Evolutionary conservation across 1,140 invertebrate species (phyloP), one percentile per base, ranked within the genome.

Genomic region (Drosophila albomicans): DNA sequence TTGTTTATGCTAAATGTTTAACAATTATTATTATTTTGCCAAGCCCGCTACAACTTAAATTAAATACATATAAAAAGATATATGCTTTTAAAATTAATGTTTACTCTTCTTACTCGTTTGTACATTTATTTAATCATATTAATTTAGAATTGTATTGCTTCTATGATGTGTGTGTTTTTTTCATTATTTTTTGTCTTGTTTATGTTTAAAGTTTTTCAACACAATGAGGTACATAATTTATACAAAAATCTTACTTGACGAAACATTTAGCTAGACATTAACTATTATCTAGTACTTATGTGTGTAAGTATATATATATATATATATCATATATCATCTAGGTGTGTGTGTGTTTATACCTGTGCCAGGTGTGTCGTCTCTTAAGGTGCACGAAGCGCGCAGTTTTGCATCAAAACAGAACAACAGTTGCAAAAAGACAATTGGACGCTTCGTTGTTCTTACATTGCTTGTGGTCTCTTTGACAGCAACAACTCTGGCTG

Each of bases 341-440:
- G 4, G 7, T 51, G 20, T 25, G 20, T 20, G 20, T 25, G 20
- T 25, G 43, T 46, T 59, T 78, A 45, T 85, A 85, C 66, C 81
- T 75, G 81, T 81, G 82, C 82, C 81, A 85, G 68, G 79, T 25
- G 20, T 25, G 20, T 25, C 20, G 58, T 64, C 69, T 25, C 20
- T 25, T 74, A 63, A 48, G 41, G 49, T 78, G 84, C 74, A 68
- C 61, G 69, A 77, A 80, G 71, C 25, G 56, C 79, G 82, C 85
- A 82, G 51, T 43, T 71, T 85, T 92, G 81, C 91, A 92, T 91
- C 91, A 90, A 91, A 88, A 91, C 90, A 87, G 89, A 92, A 92
- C 91, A 92, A 92, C 91, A 92, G 91, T 91, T 92, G 91, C 91
- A 92, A 84, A 92, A 92, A 92, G 91, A 92, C 91, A 92, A 92